Percentiles rank a stretch among this genome's conserved stretches.
phyloP scores from a whole-genome alignment of 2,888 invertebrate species.

The Sylvicola cinctus region DNA sequence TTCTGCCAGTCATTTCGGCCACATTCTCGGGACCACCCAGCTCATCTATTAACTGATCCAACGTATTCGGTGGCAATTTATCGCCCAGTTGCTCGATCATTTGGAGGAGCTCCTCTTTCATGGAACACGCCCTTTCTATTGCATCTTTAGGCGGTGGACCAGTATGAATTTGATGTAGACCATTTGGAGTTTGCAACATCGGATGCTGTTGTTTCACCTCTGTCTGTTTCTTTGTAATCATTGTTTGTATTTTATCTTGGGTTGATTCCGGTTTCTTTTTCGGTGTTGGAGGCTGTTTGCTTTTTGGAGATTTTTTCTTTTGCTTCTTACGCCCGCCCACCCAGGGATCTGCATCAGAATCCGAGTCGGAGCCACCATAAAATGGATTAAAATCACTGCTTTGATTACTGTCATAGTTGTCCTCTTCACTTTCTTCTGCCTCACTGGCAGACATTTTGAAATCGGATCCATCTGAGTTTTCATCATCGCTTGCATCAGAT shows the following conservation, averaged over 20 bases:
- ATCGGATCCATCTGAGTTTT: slow-evolving; percentile 28
- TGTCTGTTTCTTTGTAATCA: slow-evolving; percentile 31
- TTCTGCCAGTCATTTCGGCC: slow-evolving; percentile 98
- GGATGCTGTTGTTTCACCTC: slow-evolving; percentile 15
- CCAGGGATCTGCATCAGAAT: slow-evolving; percentile 71
- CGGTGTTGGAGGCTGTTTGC: slow-evolving; percentile 13
- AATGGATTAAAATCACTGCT: slow-evolving; percentile 88
- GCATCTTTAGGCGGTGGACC: slow-evolving; percentile 56
- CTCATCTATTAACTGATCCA: slow-evolving; percentile 96
- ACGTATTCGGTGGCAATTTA: slow-evolving; percentile 82
- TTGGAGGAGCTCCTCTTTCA: slow-evolving; percentile 79
- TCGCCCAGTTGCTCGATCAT: slow-evolving; percentile 74
- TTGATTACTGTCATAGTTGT: slow-evolving; percentile 31
- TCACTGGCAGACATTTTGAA: slow-evolving; percentile 19
- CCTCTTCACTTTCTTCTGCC: slow-evolving; percentile 31
- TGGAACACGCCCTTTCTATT: slow-evolving; percentile 72
- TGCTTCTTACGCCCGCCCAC: slow-evolving; percentile 43
- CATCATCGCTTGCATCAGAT: slow-evolving; percentile 40
- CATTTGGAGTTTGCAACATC: slow-evolving; percentile 11
- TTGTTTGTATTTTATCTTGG: slow-evolving; percentile 59
- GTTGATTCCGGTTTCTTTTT: slow-evolving; percentile 43
- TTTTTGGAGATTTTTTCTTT: slow-evolving; percentile 35
- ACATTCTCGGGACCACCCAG: slow-evolving; percentile 95
- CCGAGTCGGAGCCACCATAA: slow-evolving; percentile 60
- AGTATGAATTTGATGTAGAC: slow-evolving; percentile 13